A percentile compares a stretch with the other conserved stretches of the same genome.
Conservation (phyloP, 2,797 vertebrate species). For the Lepilemur ruficaudatus region DNA sequence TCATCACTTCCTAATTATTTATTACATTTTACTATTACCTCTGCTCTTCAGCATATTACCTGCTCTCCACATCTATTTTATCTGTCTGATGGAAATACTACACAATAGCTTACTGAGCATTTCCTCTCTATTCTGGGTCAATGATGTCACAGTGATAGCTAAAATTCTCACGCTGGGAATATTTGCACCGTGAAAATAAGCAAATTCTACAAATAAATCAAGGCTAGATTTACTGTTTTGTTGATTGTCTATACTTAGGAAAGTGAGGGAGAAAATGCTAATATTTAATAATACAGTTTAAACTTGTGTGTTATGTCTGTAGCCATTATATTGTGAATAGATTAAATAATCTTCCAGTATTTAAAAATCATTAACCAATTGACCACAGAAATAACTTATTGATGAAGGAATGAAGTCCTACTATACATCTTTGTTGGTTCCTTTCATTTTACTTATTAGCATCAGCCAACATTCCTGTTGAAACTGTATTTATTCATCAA, state of each 20-base stretch:
- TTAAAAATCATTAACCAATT: neutral
- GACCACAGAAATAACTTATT: neutral
- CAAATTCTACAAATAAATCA: neutral
- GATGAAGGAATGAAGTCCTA: neutral
- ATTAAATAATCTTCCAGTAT: neutral
- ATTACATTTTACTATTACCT: neutral
- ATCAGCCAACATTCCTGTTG: neutral
- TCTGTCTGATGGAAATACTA: neutral
- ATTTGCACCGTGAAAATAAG: neutral
- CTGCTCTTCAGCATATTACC: no score
- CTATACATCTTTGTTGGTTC: neutral
- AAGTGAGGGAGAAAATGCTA: neutral
- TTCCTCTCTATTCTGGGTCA: neutral
- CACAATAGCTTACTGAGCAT: neutral
- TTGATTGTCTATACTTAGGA: neutral
- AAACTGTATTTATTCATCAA: neutral
- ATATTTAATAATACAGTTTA: neutral
- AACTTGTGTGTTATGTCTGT: neutral
- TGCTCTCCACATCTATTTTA: neutral
- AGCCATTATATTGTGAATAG: neutral
- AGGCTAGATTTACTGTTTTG: neutral
- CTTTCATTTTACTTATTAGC: neutral
- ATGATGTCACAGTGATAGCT: neutral
- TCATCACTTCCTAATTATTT: neutral
- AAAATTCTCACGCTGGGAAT: neutral